A percentile compares a stretch with the other conserved stretches of the same genome.
Evolutionary conservation across 2,797 vertebrate species (phyloP).

Genomic region (Vespertilio murinus): DNA sequence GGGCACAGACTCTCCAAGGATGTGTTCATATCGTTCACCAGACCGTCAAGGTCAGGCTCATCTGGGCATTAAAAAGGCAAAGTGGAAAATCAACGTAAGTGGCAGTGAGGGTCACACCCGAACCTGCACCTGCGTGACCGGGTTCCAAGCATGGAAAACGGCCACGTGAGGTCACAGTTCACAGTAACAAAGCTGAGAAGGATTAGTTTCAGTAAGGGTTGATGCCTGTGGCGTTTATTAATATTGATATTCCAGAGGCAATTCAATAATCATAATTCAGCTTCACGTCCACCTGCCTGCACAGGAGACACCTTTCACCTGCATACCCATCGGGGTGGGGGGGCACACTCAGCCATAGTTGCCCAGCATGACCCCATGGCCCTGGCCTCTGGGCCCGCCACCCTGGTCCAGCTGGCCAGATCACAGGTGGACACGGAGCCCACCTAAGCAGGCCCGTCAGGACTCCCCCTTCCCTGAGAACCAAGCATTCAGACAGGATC

Average conservation of each 20-base stretch:
- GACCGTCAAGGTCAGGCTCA: conserved; percentile 92
- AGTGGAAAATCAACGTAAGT: neutral
- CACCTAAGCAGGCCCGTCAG: neutral
- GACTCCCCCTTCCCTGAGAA: neutral
- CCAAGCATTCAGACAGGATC: neutral
- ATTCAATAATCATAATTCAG: accelerated
- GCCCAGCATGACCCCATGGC: neutral
- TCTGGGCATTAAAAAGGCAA: conserved; percentile 82
- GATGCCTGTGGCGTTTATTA: accelerated
- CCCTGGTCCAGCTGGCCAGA: neutral
- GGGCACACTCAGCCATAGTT: accelerated
- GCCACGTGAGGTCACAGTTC: accelerated
- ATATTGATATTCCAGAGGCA: neutral
- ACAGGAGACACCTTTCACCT: too few relatives aligned
- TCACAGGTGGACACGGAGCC: accelerated
- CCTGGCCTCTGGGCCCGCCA: neutral
- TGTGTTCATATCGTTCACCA: conserved; percentile 95
- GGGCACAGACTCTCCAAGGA: conserved; percentile 93
- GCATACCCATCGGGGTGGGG: accelerated
- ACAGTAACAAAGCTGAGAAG: accelerated
- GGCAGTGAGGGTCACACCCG: accelerated
- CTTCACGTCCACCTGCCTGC: accelerated
- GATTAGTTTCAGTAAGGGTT: accelerated
- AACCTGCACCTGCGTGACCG: accelerated
- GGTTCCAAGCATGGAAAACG: accelerated